Conservation (phyloP, 2,888 invertebrate genomes). For the Limnephilus lunatus region DNA sequence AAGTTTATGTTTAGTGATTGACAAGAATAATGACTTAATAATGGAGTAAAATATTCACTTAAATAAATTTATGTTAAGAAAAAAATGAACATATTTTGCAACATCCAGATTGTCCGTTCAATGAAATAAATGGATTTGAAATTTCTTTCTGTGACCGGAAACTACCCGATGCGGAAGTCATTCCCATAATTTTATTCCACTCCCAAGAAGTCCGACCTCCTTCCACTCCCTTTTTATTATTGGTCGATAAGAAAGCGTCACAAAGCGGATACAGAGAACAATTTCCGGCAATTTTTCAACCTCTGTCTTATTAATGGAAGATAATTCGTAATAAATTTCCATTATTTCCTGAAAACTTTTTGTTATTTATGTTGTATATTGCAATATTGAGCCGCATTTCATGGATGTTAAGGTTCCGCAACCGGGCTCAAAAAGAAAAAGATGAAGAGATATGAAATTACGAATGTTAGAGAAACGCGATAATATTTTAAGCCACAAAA, state of each 20-base stretch:
- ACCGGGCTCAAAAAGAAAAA: too few species aligned
- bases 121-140: not conserved
- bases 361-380: not conserved
- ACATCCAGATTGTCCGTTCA: not conserved
- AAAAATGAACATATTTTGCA: not conserved
- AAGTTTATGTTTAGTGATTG: not conserved
- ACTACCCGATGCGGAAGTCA: constrained; percentile 40
- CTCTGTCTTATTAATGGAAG: constrained; percentile 34
- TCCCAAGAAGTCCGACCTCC: constrained; percentile 38
- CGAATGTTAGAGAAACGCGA: too few species aligned
- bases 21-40: not conserved
- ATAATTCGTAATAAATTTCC: not conserved
- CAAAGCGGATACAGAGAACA: constrained; percentile 41
- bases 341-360: not conserved
- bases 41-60: too few species aligned
- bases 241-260: constrained; percentile 52
- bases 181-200: constrained; percentile 56
- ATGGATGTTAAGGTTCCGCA: too few species aligned
- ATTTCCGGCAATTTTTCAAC: constrained; percentile 51
- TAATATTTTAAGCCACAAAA: too few species aligned
- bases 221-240: constrained; percentile 25
- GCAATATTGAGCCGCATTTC: not conserved
- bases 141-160: constrained; percentile 49
- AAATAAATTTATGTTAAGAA: not conserved
- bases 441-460: too few species aligned